Evolutionary conservation across 2,797 vertebrate species (phyloP).

Genomic region (Eremophila alpestris): DNA sequence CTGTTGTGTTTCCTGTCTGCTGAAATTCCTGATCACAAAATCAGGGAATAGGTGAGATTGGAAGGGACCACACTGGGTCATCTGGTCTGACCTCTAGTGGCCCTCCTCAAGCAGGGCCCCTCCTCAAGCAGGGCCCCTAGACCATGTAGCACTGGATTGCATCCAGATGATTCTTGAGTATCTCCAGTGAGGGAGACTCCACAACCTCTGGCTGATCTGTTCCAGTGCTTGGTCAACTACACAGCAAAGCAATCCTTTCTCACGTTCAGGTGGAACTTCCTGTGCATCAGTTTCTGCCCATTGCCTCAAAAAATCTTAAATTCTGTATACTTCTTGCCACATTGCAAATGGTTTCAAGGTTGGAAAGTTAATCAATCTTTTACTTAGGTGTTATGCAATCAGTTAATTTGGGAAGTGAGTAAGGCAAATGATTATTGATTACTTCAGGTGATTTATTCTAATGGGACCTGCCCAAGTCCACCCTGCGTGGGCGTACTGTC

Average conservation of each 20-base stretch:
- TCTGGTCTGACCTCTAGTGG: neutral
- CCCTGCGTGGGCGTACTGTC: neutral
- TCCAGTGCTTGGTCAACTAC: neutral
- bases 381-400: neutral
- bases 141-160: neutral
- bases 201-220: neutral
- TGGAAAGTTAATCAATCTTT: neutral
- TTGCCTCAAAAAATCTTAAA: neutral
- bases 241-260: neutral
- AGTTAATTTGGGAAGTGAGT: neutral
- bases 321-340: neutral
- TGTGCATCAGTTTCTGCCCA: neutral
- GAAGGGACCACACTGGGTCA: neutral
- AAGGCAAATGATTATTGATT: neutral
- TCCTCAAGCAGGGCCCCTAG: neutral
- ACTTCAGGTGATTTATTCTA: neutral
- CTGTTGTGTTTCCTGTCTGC: neutral
- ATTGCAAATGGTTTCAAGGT: neutral
- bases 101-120: neutral
- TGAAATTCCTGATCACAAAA: neutral
- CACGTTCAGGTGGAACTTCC: neutral
- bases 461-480: neutral
- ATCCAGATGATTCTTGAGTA: neutral
- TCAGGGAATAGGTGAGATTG: no score
- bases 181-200: neutral